Evolutionary conservation across 2,113 vertebrate genomes (phyloP).

Genomic region (Apodemus speciosus): DNA sequence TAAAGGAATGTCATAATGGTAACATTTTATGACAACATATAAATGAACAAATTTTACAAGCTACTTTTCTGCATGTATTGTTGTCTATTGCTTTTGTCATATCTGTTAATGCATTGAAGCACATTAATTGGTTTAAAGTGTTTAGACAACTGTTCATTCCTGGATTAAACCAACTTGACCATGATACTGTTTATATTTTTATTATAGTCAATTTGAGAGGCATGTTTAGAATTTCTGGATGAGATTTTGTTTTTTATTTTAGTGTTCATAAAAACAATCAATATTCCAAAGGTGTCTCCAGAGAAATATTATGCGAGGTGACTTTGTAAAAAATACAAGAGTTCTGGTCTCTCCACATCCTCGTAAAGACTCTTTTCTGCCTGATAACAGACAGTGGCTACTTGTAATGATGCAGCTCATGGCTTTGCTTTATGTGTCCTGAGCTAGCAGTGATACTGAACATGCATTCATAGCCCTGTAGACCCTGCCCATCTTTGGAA

Average conservation of each 20-base stretch:
- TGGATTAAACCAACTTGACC: background rate
- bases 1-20: background rate
- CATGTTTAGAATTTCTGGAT: background rate
- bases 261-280: slow-evolving; percentile 30
- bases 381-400: background rate
- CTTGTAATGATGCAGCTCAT: background rate
- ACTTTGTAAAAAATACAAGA: background rate
- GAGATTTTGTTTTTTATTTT: background rate
- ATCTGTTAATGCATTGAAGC: background rate
- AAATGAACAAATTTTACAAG: slow-evolving; percentile 3
- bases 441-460: background rate
- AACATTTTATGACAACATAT: background rate
- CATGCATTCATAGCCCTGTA: background rate
- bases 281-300: background rate
- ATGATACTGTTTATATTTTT: background rate
- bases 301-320: background rate
- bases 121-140: background rate
- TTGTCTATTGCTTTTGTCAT: background rate
- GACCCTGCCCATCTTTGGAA: background rate
- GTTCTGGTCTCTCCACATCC: background rate
- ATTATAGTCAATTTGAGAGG: background rate
- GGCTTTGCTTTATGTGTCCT: background rate
- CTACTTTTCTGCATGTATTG: background rate
- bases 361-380: background rate
- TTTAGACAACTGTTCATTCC: background rate